phyloP scores from a whole-genome alignment of 2,797 vertebrate genomes.

The Parauchenoglanis punctatus region DNA sequence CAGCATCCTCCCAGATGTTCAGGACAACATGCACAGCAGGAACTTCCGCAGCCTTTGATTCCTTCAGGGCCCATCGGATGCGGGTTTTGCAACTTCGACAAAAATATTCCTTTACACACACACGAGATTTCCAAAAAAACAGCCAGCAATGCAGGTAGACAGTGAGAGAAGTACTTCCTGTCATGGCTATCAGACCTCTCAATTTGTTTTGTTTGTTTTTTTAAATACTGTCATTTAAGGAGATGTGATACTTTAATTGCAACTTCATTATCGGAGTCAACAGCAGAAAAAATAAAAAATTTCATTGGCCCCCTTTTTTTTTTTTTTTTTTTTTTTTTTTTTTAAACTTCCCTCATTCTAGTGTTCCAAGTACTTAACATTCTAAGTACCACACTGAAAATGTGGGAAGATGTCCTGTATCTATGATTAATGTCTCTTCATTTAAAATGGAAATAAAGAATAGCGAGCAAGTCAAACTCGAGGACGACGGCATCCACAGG shows the following conservation, averaged over 20 bases:
- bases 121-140: background rate
- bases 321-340: too few species aligned
- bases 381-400: background rate
- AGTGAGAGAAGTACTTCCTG: background rate
- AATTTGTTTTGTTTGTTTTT: background rate
- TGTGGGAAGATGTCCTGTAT: background rate
- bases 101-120: background rate
- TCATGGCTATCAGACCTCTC: background rate
- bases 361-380: background rate
- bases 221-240: background rate
- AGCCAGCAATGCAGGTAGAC: background rate
- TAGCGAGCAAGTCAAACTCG: background rate
- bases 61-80: background rate
- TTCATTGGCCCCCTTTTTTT: background rate
- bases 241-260: background rate
- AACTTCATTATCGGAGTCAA: background rate
- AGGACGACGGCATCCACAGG: too few species aligned
- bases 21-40: background rate
- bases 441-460: background rate
- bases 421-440: background rate
- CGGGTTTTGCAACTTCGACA: background rate
- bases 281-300: background rate
- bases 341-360: background rate
- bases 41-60: background rate
- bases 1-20: constrained; percentile 4